Evolutionary conservation across 2,888 invertebrate species (phyloP).

Genomic region (Marronus borbonicus): DNA sequence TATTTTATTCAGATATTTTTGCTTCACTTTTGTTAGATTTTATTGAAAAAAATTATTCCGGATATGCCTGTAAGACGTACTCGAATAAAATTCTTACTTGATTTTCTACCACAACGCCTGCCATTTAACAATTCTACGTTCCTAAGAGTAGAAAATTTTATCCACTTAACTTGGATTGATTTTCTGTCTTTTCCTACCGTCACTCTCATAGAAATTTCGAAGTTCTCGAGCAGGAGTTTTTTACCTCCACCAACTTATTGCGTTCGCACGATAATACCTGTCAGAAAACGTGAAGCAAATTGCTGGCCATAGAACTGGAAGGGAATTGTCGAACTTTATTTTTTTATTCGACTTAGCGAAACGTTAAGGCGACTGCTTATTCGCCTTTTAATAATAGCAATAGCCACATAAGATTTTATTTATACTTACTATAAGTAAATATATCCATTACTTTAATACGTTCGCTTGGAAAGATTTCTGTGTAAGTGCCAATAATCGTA

Average conservation of each 20-base stretch:
- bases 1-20: too few relatives aligned
- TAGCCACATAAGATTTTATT: conserved; percentile 8
- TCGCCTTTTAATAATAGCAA: conserved; percentile 14
- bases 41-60: too few relatives aligned
- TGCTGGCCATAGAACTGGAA: neutral
- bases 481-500: conserved; percentile 39
- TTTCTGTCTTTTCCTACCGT: conserved; percentile 35
- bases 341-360: too few relatives aligned
- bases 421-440: conserved; percentile 23
- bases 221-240: neutral
- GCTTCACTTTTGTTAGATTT: too few relatives aligned
- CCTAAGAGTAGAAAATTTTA: conserved; percentile 21
- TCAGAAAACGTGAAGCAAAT: neutral
- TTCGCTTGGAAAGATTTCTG: conserved; percentile 20
- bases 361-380: neutral
- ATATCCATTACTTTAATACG: neutral
- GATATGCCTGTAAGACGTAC: too few relatives aligned
- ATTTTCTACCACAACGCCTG: neutral
- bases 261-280: conserved; percentile 21
- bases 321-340: neutral
- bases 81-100: neutral
- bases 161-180: conserved; percentile 32
- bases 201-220: conserved; percentile 29
- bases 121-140: conserved; percentile 1
- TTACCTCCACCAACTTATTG: neutral